phyloP scores from a whole-genome alignment of 2,888 invertebrate species.

The Biston stratarius region DNA sequence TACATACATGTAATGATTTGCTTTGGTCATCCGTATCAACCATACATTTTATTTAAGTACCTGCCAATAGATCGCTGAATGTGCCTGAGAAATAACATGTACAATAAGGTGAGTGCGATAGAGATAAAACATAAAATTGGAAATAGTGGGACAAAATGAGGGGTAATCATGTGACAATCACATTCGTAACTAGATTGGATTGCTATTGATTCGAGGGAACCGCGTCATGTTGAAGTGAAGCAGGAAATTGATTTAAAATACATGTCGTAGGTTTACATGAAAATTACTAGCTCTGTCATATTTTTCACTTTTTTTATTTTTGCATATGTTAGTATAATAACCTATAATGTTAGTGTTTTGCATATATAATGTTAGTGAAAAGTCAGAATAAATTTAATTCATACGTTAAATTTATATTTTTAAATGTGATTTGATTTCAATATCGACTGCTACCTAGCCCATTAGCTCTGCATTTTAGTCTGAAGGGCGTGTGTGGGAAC shows the following conservation, averaged over 20 bases:
- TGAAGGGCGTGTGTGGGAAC: too few species aligned
- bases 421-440: too few species aligned
- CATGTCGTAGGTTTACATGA: too few species aligned
- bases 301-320: background rate
- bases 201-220: slow-evolving; percentile 46
- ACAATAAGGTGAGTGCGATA: slow-evolving; percentile 1
- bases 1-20: slow-evolving; percentile 46
- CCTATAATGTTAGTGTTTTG: too few species aligned
- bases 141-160: slow-evolving; percentile 49
- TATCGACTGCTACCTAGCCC: too few species aligned
- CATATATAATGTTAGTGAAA: too few species aligned
- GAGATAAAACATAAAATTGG: slow-evolving; percentile 21
- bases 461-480: too few species aligned
- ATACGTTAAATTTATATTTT: too few species aligned
- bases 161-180: slow-evolving; percentile 63
- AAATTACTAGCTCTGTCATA: background rate
- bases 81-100: slow-evolving; percentile 11
- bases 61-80: slow-evolving; percentile 2
- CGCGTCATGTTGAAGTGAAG: slow-evolving; percentile 43
- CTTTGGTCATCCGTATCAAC: slow-evolving; percentile 39
- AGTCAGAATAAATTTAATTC: too few species aligned
- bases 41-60: slow-evolving; percentile 38
- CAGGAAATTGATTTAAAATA: slow-evolving; percentile 17
- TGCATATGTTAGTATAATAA: too few species aligned
- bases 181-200: slow-evolving; percentile 76